Conservation (phyloP, 2,113 vertebrate genomes). For the Pontoporia blainvillei region DNA sequence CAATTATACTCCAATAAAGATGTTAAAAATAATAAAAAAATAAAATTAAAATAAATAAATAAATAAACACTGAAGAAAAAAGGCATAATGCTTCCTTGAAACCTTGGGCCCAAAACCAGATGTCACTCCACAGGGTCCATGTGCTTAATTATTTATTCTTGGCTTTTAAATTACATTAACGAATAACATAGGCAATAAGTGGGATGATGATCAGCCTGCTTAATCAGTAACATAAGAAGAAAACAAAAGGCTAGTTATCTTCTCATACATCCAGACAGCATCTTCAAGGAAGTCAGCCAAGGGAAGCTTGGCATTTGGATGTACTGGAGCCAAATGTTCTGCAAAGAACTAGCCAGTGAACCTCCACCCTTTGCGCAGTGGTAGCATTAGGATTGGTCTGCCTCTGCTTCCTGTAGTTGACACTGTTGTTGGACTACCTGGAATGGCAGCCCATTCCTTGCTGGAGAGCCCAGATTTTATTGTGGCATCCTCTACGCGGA, state of each 20-base stretch:
- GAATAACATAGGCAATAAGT: conserved; percentile 17
- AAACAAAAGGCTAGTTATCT: conserved; percentile 8
- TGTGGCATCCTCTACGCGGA: neutral
- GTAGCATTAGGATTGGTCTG: neutral
- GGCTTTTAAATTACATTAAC: conserved; percentile 56
- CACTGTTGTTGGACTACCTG: neutral
- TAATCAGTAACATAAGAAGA: conserved; percentile 39
- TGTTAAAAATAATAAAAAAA: too few relatives aligned
- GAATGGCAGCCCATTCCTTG: neutral
- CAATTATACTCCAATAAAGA: too few relatives aligned
- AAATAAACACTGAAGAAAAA: neutral
- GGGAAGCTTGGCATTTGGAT: neutral
- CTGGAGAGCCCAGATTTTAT: neutral
- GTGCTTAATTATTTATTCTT: conserved; percentile 56
- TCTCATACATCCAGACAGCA: neutral
- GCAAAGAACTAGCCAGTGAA: neutral
- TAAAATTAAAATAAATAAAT: too few relatives aligned
- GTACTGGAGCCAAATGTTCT: neutral
- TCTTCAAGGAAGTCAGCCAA: neutral
- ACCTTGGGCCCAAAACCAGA: neutral
- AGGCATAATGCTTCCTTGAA: neutral
- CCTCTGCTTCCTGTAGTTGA: neutral
- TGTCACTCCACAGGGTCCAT: neutral
- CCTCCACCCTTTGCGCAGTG: neutral
- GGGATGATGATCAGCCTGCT: neutral